Evolutionary conservation across 2,888 invertebrate genomes (phyloP), one percentile per base, ranked within the genome.

Genomic region (Netelia virgata): DNA sequence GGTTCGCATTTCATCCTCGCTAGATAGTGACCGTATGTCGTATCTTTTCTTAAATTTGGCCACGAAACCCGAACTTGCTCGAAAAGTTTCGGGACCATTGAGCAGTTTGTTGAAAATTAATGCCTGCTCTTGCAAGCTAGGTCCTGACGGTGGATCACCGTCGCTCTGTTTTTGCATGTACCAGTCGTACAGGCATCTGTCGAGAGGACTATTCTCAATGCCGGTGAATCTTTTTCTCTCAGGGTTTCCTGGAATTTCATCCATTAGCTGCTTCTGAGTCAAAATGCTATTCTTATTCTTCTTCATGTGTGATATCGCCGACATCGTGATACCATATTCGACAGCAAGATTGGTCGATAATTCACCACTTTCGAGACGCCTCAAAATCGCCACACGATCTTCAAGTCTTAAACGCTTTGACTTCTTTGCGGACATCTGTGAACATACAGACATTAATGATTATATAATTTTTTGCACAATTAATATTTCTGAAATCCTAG

Each of bases 11-110:
- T 80, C 79, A 0, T 74, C 69, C 23, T 82, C 69, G 1, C 20
- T 10, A 6, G 28, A 47, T 6, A 59, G 50, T 1, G 47, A 3
- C 0, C 63, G 50, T 3, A 82, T 55, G n/a, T 53, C 69, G 36
- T 80, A 76, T 20, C 84, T 43, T 14, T 78, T 77, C 70, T 86
- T 84, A 57, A 86, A 86, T 50, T 66, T 61, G 0, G 68, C 55
- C 1, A 82, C 43, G 74, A 82, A 79, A 3, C 79, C 79, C 1
- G 70, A 64, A 53, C 76, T 82, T 0, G 79, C 82, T 74, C 63
- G 59, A 55, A 59, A 69, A 6, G 43, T 41, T 3, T 36, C 41
- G 1, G 72, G 43, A 18, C 72, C 57, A 43, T 72, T 72, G 41
- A 43, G 57, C 6, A 72, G 11, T 57, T 43, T 36, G n/a, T 72